phyloP scores from a whole-genome alignment of 1,140 invertebrate genomes.

The Euura lappo region DNA sequence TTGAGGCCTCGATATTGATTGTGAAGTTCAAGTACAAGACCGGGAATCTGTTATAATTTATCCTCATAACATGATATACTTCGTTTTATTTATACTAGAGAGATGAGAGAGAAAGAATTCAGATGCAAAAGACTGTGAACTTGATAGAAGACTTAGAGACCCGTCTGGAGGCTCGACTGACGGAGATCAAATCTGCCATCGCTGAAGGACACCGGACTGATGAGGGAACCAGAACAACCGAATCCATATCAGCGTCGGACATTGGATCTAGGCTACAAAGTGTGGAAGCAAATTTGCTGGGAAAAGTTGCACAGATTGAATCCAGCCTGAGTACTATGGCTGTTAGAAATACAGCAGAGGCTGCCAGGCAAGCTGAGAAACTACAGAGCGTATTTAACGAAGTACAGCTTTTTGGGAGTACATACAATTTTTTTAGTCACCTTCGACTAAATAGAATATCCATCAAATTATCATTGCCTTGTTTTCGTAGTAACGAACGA shows the following conservation, averaged over 20 bases:
- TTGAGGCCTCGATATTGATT: not conserved
- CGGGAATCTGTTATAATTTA: conserved; percentile 4
- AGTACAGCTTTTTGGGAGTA: conserved; percentile 29
- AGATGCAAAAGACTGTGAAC: conserved; percentile 73
- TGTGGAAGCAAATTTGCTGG: conserved; percentile 36
- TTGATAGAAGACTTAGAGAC: conserved; percentile 70
- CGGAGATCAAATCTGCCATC: conserved; percentile 63
- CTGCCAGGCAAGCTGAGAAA: conserved; percentile 36
- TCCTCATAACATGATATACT: not conserved
- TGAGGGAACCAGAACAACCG: conserved; percentile 27
- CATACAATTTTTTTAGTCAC: not conserved
- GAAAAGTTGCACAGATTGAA: conserved; percentile 39
- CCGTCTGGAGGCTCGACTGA: conserved; percentile 64
- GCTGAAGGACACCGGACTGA: conserved; percentile 41
- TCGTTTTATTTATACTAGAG: conserved; percentile 53
- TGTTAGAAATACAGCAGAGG: conserved; percentile 33
- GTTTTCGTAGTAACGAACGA: too few species aligned
- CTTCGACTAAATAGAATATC: too few species aligned
- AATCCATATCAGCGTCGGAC: conserved; percentile 58
- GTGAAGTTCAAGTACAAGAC: not conserved
- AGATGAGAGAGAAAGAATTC: conserved; percentile 71
- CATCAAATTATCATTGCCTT: too few species aligned
- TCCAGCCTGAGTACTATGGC: conserved; percentile 34
- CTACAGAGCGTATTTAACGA: conserved; percentile 34
- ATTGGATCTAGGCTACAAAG: conserved; percentile 62